Percentiles rank a stretch among this genome's conserved stretches.
phyloP scores from a whole-genome alignment of 2,113 vertebrate species.

The Baryphthengus martii region DNA sequence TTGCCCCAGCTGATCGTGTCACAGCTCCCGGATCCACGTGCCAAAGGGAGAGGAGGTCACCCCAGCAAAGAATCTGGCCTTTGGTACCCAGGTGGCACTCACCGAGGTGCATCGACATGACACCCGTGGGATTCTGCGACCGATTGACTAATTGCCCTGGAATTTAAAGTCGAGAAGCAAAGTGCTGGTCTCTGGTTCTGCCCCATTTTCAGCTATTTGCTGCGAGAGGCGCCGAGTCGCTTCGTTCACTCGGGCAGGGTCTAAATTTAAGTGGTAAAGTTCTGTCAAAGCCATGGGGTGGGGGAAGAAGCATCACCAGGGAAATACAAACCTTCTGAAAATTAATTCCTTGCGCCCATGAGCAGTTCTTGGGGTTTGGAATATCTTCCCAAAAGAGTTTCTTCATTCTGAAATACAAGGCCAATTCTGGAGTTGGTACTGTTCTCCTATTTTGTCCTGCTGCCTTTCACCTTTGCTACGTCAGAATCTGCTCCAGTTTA shows the following conservation, averaged over 20 bases:
- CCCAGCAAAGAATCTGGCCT: neutral
- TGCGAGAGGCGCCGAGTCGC: neutral
- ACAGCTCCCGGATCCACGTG: neutral
- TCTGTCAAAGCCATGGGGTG: neutral
- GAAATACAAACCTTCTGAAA: constrained; percentile 84
- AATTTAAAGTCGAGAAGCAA: too few species aligned
- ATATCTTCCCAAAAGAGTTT: constrained; percentile 91
- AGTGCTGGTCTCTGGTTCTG: too few species aligned
- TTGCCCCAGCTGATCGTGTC: neutral
- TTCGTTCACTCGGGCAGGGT: neutral
- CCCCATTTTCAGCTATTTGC: neutral
- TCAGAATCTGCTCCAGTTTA: neutral
- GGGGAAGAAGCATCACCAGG: neutral
- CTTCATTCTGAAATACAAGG: constrained; percentile 82
- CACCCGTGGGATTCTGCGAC: neutral
- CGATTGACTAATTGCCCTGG: neutral
- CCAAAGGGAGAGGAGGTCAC: neutral
- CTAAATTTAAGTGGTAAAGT: neutral
- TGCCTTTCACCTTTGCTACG: neutral
- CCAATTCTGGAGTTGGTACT: neutral
- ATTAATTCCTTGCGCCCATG: constrained; percentile 94
- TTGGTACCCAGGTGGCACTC: neutral
- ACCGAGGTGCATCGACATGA: too few species aligned
- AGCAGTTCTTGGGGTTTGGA: constrained; percentile 94
- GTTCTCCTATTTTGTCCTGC: neutral